Conservation (phyloP, 2,888 invertebrate genomes). For the Xylota sylvarum region DNA sequence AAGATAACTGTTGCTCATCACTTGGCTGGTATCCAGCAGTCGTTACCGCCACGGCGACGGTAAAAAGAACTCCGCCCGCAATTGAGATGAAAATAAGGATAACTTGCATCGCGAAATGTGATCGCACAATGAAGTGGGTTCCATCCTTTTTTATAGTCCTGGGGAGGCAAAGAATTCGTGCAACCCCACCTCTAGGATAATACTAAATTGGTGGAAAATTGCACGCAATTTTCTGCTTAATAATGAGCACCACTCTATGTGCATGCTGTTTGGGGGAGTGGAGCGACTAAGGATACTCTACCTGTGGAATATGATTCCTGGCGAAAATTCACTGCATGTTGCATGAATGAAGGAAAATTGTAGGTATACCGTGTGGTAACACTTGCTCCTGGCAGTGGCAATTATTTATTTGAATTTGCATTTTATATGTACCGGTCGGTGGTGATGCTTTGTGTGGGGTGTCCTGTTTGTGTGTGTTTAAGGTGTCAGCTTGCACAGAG, state of each 20-base stretch:
- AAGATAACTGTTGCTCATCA: slow-evolving; percentile 56
- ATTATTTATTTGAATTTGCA: slow-evolving; percentile 69
- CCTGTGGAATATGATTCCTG: slow-evolving; percentile 20
- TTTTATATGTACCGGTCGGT: slow-evolving; percentile 1
- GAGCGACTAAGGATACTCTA: slow-evolving; percentile 10
- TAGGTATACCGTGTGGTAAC: slow-evolving; percentile 32
- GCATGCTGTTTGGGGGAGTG: not conserved
- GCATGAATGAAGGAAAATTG: slow-evolving; percentile 51
- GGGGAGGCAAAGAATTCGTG: slow-evolving; percentile 22
- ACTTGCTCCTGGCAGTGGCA: slow-evolving; percentile 26
- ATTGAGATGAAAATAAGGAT: slow-evolving; percentile 31
- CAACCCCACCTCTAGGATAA: slow-evolving; percentile 11
- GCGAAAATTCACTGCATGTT: slow-evolving; percentile 11
- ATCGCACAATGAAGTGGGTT: not conserved
- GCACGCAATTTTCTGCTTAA: slow-evolving; percentile 63
- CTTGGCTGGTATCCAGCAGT: slow-evolving; percentile 49
- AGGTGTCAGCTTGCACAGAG: slow-evolving; percentile 45
- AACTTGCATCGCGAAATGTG: slow-evolving; percentile 41
- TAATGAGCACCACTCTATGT: slow-evolving; percentile 49
- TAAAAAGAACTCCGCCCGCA: slow-evolving; percentile 27
- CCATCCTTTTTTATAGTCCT: slow-evolving; percentile 45
- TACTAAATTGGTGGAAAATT: slow-evolving; percentile 70
- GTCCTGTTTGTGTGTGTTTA: slow-evolving; percentile 2
- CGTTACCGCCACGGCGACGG: too few species aligned
- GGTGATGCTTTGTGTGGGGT: slow-evolving; percentile 4